These are phyloP conservation scores for Lates calcarifer DNA, from an alignment of 2,113 vertebrate genomes.

Conservation along the genomic window DNA sequence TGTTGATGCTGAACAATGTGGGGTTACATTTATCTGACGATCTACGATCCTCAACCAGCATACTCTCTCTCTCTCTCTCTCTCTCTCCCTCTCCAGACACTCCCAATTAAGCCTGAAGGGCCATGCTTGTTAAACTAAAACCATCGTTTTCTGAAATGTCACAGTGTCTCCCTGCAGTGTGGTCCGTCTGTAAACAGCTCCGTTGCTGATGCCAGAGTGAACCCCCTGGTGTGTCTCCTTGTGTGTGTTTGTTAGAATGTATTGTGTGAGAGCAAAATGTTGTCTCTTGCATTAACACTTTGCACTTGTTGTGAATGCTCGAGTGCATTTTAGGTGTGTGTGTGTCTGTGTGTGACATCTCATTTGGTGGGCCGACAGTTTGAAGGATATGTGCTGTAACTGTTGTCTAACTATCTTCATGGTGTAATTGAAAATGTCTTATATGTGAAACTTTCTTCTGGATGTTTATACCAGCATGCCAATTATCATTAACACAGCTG, in stretches of 20 bases:
- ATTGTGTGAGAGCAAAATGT: slow-evolving; percentile 55
- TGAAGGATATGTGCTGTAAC: slow-evolving; percentile 77
- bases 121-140: slow-evolving; percentile 78
- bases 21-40: slow-evolving; percentile 60
- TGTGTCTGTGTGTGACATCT: slow-evolving; percentile 51
- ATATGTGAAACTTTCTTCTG: slow-evolving; percentile 52
- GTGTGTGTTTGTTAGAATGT: slow-evolving; percentile 56
- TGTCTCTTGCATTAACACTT: slow-evolving; percentile 45
- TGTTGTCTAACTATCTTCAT: slow-evolving; percentile 69
- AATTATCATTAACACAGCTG: slow-evolving; percentile 62
- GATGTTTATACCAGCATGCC: slow-evolving; percentile 53
- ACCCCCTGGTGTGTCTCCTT: slow-evolving; percentile 53
- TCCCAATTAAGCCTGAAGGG: slow-evolving; percentile 77
- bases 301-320: slow-evolving; percentile 17
- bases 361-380: slow-evolving; percentile 73
- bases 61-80: slow-evolving; percentile 25
- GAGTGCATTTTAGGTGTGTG: slow-evolving; percentile 5
- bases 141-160: slow-evolving; percentile 80
- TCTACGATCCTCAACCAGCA: slow-evolving; percentile 15
- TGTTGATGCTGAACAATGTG: slow-evolving; percentile 48
- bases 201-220: slow-evolving; percentile 56
- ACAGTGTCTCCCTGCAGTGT: slow-evolving; percentile 74
- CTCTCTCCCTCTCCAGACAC: slow-evolving; percentile 43
- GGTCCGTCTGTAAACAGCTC: slow-evolving; percentile 74
- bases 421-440: slow-evolving; percentile 80